Base-by-base conservation (phyloP, 2,113 vertebrate genomes). In the Plotosus lineatus region DNA sequence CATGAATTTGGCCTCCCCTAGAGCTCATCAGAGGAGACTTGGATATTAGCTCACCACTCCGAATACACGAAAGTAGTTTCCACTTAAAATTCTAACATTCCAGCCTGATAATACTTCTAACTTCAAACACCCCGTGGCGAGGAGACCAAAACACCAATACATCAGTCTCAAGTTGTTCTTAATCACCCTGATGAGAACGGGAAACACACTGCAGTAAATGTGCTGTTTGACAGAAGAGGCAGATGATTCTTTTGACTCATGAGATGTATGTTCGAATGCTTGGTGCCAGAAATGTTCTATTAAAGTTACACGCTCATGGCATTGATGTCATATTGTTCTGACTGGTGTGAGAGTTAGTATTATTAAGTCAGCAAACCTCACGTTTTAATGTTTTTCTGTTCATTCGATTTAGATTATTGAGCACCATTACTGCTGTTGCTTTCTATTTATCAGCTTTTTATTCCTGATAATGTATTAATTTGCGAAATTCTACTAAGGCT, bases 291-390 rank as follows among this genome's bases (percentile, higher is more conserved):
- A n/a, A n/a, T 33, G 44, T 31, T 61, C 31, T 3, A 44, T 76
- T 36, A 42, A 15, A 40, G 48, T 69, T 33, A 26, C 44, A 55
- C 31, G 38, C 38, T 72, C 68, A 77, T 1, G 26, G 19, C 26
- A 33, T 26, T 36, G 23, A 7, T 31, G 26, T 56, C 26, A 7
- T 78, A 50, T 78, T 40, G 79, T 74, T 78, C 58, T 66, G 63
- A 75, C 53, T 75, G 60, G 75, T 77, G 56, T 3, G 33, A 28
- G 51, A 68, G 33, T 40, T 38, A 77, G 38, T 15, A 2, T 31
- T 9, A 68, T 46, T 80, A 80, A 78, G 84, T 53, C 44, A 65
- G 40, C 44, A 7, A 77, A 71, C 53, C 76, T 78, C 48, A 65
- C 38, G 44, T 23, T 40, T 66, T 42, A 72, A 83, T 85, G 53